Percentiles rank a stretch among this genome's conserved stretches.
Evolutionary conservation across 2,888 invertebrate genomes (phyloP).

Genomic region (Oxyteleia sp.): DNA sequence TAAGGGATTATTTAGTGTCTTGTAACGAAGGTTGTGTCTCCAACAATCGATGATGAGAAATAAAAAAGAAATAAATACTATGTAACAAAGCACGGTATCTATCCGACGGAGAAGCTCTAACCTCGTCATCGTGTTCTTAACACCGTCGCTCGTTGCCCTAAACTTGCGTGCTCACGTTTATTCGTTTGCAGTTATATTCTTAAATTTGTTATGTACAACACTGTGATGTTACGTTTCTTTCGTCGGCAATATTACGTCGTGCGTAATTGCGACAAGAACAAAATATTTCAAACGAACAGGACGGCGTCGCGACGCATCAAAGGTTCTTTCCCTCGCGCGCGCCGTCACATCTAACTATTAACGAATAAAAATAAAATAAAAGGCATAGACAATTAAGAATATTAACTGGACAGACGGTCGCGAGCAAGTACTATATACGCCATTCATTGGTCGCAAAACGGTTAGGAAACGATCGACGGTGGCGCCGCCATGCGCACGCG

Average conservation of each 20-base stretch:
- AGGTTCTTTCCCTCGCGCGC: slow-evolving; percentile 54
- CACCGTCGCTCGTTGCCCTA: slow-evolving; percentile 67
- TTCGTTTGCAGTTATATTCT: slow-evolving; percentile 63
- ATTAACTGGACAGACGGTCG: slow-evolving; percentile 84
- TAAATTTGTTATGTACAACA: slow-evolving; percentile 50
- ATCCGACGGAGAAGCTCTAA: slow-evolving; percentile 53
- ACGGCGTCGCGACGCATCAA: slow-evolving; percentile 48
- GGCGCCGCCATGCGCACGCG: slow-evolving; percentile 31
- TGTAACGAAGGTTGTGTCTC: slow-evolving; percentile 87
- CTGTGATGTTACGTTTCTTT: slow-evolving; percentile 57
- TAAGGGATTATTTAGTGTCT: slow-evolving; percentile 81
- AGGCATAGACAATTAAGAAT: slow-evolving; percentile 80
- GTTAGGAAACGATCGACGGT: slow-evolving; percentile 50
- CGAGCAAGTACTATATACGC: slow-evolving; percentile 79
- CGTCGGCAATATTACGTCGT: slow-evolving; percentile 21
- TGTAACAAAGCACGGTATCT: slow-evolving; percentile 73
- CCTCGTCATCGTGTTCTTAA: slow-evolving; percentile 73
- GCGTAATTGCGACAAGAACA: slow-evolving; percentile 21
- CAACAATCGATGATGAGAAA: slow-evolving; percentile 77
- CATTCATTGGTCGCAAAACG: slow-evolving; percentile 65
- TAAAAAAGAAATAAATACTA: slow-evolving; percentile 11
- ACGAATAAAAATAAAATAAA: slow-evolving; percentile 70
- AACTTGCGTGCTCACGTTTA: slow-evolving; percentile 73
- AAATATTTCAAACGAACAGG: slow-evolving; percentile 34
- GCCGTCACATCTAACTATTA: slow-evolving; percentile 76